Base-by-base conservation (phyloP, 2,113 vertebrate species). In the Rattus rattus region DNA sequence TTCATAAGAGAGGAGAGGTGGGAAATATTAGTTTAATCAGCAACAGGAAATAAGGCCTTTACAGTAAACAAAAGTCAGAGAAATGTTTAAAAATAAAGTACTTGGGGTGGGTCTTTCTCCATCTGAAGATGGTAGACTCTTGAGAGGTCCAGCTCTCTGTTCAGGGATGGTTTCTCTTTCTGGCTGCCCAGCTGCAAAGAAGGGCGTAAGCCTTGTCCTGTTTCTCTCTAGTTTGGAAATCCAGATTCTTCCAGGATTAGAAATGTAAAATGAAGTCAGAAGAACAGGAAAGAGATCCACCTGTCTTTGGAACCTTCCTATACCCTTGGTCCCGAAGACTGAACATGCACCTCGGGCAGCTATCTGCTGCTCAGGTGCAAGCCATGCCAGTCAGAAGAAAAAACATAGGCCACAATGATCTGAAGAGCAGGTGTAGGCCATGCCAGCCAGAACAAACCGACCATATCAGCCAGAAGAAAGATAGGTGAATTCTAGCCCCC, bases 131-230 rank as follows among this genome's bases (percentile, higher is more conserved):
- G 59, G 30, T 19, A 13, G 17, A 61, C 47, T 73, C 1, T 26
- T 72, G 54, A 77, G 49, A 91, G 76, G 33, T 20, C 4, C 0
- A 24, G 69, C 36, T 77, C 72, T 77, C 39, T 72, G 61, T 30
- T 77, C 24, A 33, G 43, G 65, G 52, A 52, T 9, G 36, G 61
- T 17, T 30, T 77, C 20, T 56, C 20, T 19, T 13, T 36, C 39
- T 61, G 67, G 49, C 9, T 0, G 26, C 2, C 1, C 16, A 26
- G 12, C 33, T 30, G 47, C 11, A 12, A 61, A 49, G 24, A 67
- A 17, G 17, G 16, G 26, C 1, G 14, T 0, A 17, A 36, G 77
- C 7, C 33, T 30, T 84, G 16, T 2, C 2, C 28, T 4, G 9
- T 30, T 11, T 80, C 28, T n/a, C 69, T 5, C 7, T 11, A 47